Conservation (phyloP, 2,797 vertebrate genomes). For the Sebastiscus tertius region DNA sequence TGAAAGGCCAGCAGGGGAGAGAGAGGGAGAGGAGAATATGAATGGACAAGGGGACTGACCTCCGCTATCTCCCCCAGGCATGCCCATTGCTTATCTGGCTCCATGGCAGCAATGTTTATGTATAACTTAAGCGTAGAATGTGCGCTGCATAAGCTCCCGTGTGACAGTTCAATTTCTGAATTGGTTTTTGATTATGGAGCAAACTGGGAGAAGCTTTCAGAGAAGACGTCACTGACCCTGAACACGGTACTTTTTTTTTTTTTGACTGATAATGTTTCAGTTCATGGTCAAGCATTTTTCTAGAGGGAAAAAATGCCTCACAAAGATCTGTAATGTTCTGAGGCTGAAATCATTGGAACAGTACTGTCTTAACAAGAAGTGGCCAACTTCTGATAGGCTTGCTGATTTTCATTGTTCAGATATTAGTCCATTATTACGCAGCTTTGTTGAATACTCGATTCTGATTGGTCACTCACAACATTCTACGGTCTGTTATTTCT, state of each 20-base stretch:
- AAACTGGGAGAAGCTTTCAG: conserved; percentile 34
- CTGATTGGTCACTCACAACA: too few relatives aligned
- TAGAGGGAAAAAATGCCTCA: not conserved
- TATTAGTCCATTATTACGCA: not conserved
- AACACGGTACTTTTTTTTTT: not conserved
- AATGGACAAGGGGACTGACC: conserved; percentile 78
- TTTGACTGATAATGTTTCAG: conserved; percentile 25
- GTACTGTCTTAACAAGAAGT: not conserved
- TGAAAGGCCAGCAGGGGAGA: conserved; percentile 74
- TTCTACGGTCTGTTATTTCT: too few relatives aligned
- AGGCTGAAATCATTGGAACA: not conserved
- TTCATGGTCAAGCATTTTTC: conserved; percentile 37
- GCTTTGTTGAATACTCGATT: too few relatives aligned
- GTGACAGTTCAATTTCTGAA: conserved; percentile 76
- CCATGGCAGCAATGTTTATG: conserved; percentile 75
- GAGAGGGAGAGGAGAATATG: conserved; percentile 61
- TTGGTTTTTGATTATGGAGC: conserved; percentile 69
- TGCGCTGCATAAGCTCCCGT: conserved; percentile 63
- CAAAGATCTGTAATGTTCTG: not conserved
- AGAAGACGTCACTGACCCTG: conserved; percentile 25
- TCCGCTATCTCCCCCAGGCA: conserved; percentile 68
- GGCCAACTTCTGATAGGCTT: not conserved
- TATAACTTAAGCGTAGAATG: conserved; percentile 72
- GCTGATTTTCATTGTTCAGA: not conserved
- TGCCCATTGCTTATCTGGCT: conserved; percentile 76